Conservation (phyloP, 2,113 vertebrate species). For the Stercorarius parasiticus region DNA sequence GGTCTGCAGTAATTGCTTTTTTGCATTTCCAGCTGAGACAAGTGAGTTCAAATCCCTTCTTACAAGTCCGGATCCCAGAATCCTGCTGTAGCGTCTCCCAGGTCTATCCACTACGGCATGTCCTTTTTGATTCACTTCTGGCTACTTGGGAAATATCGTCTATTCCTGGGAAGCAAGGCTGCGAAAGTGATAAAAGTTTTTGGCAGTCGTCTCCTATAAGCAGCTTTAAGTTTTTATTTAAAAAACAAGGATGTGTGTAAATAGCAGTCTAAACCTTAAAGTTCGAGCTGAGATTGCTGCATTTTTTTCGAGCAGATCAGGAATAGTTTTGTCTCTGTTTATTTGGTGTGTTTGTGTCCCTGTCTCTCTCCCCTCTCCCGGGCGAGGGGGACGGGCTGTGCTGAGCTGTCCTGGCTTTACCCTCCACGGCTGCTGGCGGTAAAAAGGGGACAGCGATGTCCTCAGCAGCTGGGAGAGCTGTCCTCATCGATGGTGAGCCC, state of each 20-base stretch:
- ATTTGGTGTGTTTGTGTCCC: background rate
- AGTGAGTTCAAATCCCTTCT: background rate
- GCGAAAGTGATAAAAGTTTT: background rate
- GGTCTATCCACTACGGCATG: fast-evolving
- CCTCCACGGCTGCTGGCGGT: fast-evolving
- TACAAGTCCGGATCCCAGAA: background rate
- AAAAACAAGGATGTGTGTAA: background rate
- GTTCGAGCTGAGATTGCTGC: background rate
- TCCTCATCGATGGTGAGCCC: background rate
- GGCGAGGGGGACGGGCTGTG: fast-evolving
- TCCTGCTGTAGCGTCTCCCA: background rate
- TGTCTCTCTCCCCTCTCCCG: fast-evolving
- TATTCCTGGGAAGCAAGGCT: background rate
- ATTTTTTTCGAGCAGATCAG: background rate
- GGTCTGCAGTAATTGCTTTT: background rate
- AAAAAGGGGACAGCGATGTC: background rate
- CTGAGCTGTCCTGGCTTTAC: background rate
- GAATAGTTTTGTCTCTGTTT: background rate
- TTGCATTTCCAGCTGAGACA: background rate
- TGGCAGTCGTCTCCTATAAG: background rate
- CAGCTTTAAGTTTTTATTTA: slow-evolving; percentile 12
- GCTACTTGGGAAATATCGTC: background rate
- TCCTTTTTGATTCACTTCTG: background rate
- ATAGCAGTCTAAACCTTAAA: background rate
- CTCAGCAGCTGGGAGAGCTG: background rate